Base-by-base conservation (phyloP, 2,797 vertebrate genomes). In the Enteromius unitaeniatus region DNA sequence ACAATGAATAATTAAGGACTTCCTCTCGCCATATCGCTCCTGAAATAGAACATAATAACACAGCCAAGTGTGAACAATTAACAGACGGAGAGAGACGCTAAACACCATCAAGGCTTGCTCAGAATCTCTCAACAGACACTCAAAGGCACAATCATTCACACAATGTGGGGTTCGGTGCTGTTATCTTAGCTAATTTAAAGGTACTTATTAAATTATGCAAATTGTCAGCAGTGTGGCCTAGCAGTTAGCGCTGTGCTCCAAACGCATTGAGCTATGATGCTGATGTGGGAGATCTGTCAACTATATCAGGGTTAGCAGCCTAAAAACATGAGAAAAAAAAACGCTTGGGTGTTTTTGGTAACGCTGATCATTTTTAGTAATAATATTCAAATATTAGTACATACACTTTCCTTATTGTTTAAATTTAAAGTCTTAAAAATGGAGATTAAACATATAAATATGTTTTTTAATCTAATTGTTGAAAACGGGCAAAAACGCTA, bases 1-100 rank as follows among this genome's bases (percentile, higher is more conserved):
- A 62, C 81, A 79, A 86, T 88, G 88, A 88, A 89, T 89, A 89
- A 89, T 89, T 89, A 82, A 89, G 86, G 87, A 55, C 78, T 84
- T 85, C 82, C 85, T 85, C 85, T 85, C 84, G 62, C 79, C 49
- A 28, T 82, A 83, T 87, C 82, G 81, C 84, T 84, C 72, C 72
- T 85, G 77, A 86, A 89, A 89, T 86, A 85, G 84, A 87, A 85
- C 85, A 82, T 65, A 86, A 89, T 85, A 85, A 88, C 88, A 88
- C 79, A 78, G 69, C 67, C 72, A 78, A 82, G 87, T 88, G 88
- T 88, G 88, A 88, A 87, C 87, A 86, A 88, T 88, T 89, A 87
- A 62, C 87, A 89, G 82, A 84, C 70, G 82, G 72, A 79, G 70
- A 67, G 75, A 77, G 83, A 70, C 86, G 86, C 55, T 86, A 82